Percentiles rank a stretch among this genome's conserved stretches.
Conservation (phyloP, 2,888 invertebrate species). For the Seira sanloemensis region DNA sequence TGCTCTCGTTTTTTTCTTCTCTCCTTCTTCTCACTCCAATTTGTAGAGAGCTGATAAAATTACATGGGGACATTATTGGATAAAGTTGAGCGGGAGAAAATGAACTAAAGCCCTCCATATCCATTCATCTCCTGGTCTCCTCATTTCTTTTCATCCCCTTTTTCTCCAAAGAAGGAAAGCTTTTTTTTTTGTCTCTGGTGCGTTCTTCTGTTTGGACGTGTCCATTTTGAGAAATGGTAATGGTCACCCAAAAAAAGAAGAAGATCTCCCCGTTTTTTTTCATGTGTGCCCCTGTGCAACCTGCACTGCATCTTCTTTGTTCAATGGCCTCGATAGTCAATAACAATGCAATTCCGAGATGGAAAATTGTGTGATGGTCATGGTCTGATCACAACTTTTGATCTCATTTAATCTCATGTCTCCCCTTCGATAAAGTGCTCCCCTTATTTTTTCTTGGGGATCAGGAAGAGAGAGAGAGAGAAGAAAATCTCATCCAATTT, state of each 20-base stretch:
- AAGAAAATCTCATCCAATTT: neutral
- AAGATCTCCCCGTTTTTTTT: no score
- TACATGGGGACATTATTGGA: constrained; percentile 1
- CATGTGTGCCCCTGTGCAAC: constrained; percentile 1
- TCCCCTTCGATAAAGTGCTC: constrained; percentile 2
- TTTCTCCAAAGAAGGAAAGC: constrained; percentile 27
- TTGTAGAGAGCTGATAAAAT: constrained; percentile 44
- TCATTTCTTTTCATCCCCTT: neutral
- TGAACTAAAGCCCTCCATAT: neutral
- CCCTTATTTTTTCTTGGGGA: constrained; percentile 25
- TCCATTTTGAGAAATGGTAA: constrained; percentile 53
- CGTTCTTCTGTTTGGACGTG: neutral
- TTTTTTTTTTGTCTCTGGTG: neutral
- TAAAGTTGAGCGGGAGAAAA: neutral
- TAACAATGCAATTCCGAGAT: constrained; percentile 45
- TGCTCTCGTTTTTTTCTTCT: no score
- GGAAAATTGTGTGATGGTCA: constrained; percentile 39
- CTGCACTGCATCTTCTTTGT: neutral
- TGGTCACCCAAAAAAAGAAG: constrained; percentile 16
- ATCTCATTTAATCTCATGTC: constrained; percentile 49
- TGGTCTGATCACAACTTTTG: constrained; percentile 32
- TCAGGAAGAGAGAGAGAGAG: neutral
- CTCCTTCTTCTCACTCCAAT: constrained; percentile 45
- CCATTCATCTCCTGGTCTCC: neutral
- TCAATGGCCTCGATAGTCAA: neutral